A percentile compares a stretch with the other conserved stretches of the same genome.
phyloP scores from a whole-genome alignment of 2,888 invertebrate genomes.

The Chalcis sispes region DNA sequence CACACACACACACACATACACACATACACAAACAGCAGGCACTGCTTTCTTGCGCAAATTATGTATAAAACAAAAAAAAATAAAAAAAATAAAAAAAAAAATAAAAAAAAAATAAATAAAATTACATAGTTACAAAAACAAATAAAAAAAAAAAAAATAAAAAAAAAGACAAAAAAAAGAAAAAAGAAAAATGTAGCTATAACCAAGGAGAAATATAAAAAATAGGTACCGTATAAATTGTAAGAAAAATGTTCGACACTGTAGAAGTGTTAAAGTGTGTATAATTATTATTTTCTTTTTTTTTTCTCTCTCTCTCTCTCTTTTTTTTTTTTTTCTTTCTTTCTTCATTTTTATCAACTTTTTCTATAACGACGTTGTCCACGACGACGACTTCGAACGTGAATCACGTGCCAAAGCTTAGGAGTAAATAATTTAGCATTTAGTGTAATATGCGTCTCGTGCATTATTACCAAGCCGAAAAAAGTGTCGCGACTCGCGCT shows the following conservation, averaged over 20 bases:
- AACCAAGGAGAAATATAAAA: no score
- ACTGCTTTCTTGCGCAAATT: constrained; percentile 44
- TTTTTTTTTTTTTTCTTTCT: constrained; percentile 20
- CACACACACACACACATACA: no score
- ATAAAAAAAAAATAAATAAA: not conserved
- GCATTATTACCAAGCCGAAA: constrained; percentile 13
- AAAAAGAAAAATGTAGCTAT: no score
- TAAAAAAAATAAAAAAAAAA: constrained; percentile 21
- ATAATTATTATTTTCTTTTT: constrained; percentile 43
- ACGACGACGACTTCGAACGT: constrained; percentile 69
- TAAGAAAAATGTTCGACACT: constrained; percentile 11
- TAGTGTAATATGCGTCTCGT: constrained; percentile 24
- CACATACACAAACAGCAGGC: constrained; percentile 28
- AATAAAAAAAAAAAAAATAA: not conserved
- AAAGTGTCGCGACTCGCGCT: constrained; percentile 34
- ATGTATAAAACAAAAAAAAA: constrained; percentile 44
- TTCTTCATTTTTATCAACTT: constrained; percentile 47
- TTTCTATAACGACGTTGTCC: constrained; percentile 63
- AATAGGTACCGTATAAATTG: constrained; percentile 25
- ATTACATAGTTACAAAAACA: constrained; percentile 9
- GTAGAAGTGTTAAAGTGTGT: constrained; percentile 24
- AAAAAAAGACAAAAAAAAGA: no score
- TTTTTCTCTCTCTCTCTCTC: constrained; percentile 39
- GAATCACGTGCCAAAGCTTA: constrained; percentile 75
- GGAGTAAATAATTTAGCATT: constrained; percentile 46